These are phyloP conservation scores for Chaenocephalus aceratus DNA, from an alignment of 2,113 vertebrate species.

Conservation along the genomic window DNA sequence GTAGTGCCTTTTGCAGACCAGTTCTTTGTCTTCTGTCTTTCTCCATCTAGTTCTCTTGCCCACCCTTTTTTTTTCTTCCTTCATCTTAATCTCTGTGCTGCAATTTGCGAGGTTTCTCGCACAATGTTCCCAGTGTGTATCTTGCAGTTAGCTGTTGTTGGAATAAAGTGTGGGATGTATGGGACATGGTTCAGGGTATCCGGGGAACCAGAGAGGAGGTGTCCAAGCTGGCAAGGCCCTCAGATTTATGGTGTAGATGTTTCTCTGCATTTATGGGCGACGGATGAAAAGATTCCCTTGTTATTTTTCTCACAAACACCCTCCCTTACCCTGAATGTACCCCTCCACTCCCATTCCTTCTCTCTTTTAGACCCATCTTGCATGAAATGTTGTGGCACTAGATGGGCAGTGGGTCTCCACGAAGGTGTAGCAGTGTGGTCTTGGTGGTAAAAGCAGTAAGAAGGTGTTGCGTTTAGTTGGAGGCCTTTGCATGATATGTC, in stretches of 20 bases:
- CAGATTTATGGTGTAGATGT: constrained; percentile 82
- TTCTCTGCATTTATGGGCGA: constrained; percentile 73
- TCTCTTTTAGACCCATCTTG: constrained; percentile 56
- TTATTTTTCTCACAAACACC: constrained; percentile 72
- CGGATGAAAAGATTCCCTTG: constrained; percentile 85
- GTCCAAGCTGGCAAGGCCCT: constrained; percentile 55
- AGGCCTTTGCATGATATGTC: constrained; percentile 45
- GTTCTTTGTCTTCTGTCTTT: constrained; percentile 46
- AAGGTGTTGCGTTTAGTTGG: constrained; percentile 11
- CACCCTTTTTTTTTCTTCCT: constrained; percentile 24
- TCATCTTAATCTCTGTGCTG: constrained; percentile 56
- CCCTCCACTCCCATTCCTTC: constrained; percentile 62
- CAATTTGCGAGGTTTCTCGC: constrained; percentile 55
- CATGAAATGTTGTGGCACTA: constrained; percentile 33
- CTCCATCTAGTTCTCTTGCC: constrained; percentile 36
- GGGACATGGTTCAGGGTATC: constrained; percentile 66
- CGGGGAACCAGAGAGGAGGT: constrained; percentile 67
- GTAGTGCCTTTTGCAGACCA: constrained; percentile 23
- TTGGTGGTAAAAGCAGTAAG: constrained; percentile 32
- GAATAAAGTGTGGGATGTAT: constrained; percentile 73
- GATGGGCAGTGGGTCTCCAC: constrained; percentile 53
- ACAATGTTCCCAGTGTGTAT: constrained; percentile 76
- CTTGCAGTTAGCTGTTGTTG: constrained; percentile 27
- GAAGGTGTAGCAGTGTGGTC: constrained; percentile 44
- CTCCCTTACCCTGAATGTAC: constrained; percentile 61